Base-by-base conservation (phyloP, 2,888 invertebrate genomes). In the Latrodectus hesperus region DNA sequence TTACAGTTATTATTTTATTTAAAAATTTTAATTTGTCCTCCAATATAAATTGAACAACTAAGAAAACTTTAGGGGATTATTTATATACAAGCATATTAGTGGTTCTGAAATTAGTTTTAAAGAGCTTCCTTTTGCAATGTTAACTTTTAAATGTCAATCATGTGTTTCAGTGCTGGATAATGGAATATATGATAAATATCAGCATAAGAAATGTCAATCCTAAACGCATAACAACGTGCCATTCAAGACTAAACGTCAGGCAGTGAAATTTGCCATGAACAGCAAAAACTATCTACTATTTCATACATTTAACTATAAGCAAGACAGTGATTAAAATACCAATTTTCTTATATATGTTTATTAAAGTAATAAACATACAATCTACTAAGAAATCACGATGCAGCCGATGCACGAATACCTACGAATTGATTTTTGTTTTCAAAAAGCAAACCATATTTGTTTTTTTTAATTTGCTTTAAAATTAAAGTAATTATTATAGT, bases 191-290 rank as follows among this genome's bases (percentile, higher is more conserved):
- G 51, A 60, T 60, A 86, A 9, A 70, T 55, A 78, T 76, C 70
- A 83, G 82, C 78, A 78, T 82, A 88, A 88, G 87, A 88, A 88
- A 88, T 88, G 87, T 88, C 87, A 88, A 88, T 88, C 87, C 87
- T 88, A 88, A 55, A 16, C 52, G 82, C 87, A 88, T 83, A 83
- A 88, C 78, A 88, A 82, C 82, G 87, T 88, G 87, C 87, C 73
- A 78, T 60, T 88, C 82, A 83, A 88, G 72, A 87, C 81, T 77
- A 87, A 60, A 87, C 77, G 68, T 83, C 87, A 88, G 87, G 87
- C 87, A 88, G 87, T 88, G 87, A 88, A 78, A 75, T 64, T 82
- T 83, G 87, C 82, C 78, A 88, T 83, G 68, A 83, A 74, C 81
- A 88, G 83, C 87, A 82, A 78, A 38, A 38, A 83, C 87, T 83